Evolutionary conservation across 2,113 vertebrate genomes (phyloP).

Genomic region (Accipiter cooperii): DNA sequence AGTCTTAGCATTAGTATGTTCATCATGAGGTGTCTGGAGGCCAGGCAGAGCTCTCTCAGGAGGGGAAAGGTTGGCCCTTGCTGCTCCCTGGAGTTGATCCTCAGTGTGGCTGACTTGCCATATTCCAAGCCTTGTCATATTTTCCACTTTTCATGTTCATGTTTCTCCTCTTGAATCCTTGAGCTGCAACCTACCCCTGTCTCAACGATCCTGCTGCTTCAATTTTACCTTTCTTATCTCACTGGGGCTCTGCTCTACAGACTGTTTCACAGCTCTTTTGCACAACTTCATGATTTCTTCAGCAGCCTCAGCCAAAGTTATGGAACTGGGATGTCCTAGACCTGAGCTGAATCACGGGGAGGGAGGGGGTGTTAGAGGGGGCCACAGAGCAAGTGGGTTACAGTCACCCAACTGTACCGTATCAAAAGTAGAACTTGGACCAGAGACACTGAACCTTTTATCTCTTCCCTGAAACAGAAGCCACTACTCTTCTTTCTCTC

Average conservation of each 20-base stretch:
- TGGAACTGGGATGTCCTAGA: not conserved
- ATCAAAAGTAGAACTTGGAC: not conserved
- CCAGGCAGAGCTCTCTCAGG: not conserved
- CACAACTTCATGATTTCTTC: not conserved
- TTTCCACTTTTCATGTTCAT: not conserved
- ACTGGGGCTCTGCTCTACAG: not conserved
- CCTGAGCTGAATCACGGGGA: not conserved
- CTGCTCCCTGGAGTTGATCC: not conserved
- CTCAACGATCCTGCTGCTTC: not conserved
- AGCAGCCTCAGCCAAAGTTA: not conserved
- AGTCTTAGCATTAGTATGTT: not conserved
- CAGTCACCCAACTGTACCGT: not conserved
- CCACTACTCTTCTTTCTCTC: not conserved
- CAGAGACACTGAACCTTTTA: not conserved
- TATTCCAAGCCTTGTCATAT: not conserved
- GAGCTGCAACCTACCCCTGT: not conserved
- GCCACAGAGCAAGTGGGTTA: not conserved
- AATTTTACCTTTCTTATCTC: not conserved
- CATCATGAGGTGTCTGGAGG: not conserved
- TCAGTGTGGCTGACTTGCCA: not conserved
- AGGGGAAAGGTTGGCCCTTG: not conserved
- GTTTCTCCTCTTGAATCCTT: not conserved
- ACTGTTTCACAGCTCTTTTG: not conserved
- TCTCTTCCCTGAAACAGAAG: not conserved
- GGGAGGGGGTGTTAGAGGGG: rapidly evolving